A percentile compares a stretch with the other conserved stretches of the same genome.
Conservation (phyloP, 2,888 invertebrate species). For the Bugula neritina region DNA sequence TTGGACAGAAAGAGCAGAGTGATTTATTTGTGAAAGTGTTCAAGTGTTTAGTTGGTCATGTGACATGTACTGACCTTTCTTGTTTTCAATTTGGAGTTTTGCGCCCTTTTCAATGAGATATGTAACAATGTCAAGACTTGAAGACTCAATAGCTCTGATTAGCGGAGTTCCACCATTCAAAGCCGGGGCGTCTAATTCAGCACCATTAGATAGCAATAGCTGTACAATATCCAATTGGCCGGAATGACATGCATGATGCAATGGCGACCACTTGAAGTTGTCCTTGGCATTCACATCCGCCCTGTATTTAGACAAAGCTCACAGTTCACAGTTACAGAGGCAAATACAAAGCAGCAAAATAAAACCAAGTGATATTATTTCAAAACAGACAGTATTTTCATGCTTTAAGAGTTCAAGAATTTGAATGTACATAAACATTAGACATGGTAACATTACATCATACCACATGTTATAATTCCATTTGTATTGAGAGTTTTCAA, state of each 20-base stretch:
- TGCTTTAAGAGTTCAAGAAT: too few species aligned
- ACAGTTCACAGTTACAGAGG: too few species aligned
- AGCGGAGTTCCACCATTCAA: constrained; percentile 53
- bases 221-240: constrained; percentile 51
- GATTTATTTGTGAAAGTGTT: too few species aligned
- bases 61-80: constrained; percentile 44
- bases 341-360: too few species aligned
- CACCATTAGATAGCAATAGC: constrained; percentile 47
- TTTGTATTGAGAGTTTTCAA: too few species aligned
- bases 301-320: too few species aligned
- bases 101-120: constrained; percentile 48
- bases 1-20: too few species aligned
- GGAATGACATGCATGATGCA: constrained; percentile 53
- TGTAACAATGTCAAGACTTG: constrained; percentile 46
- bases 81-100: constrained; percentile 49
- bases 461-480: too few species aligned
- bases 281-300: constrained; percentile 50
- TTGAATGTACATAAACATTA: too few species aligned
- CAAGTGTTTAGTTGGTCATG: neutral
- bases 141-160: constrained; percentile 52
- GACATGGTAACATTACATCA: too few species aligned
- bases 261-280: constrained; percentile 54
- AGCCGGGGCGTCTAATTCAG: constrained; percentile 47
- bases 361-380: too few species aligned
- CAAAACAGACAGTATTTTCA: too few species aligned